Conservation (phyloP, 2,888 invertebrate species). For the Rambutsinella grinnellia region DNA sequence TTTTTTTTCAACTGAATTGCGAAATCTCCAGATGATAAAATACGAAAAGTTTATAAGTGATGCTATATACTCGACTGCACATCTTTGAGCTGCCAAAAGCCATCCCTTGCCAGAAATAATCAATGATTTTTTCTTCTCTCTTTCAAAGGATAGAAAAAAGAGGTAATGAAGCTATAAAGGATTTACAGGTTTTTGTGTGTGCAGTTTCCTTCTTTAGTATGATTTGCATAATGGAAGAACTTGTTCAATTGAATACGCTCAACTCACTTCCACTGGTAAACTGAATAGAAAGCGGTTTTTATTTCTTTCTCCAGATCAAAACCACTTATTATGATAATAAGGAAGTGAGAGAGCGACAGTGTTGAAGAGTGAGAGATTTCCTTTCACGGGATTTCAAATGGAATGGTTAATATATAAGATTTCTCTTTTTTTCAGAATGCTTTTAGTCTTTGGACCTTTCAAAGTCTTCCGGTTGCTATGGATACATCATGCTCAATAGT, state of each 20-base stretch:
- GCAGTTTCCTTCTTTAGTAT: slow-evolving; percentile 14
- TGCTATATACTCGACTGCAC: too few relatives aligned
- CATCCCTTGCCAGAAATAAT: slow-evolving; percentile 33
- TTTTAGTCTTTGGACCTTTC: too few relatives aligned
- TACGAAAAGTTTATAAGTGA: too few relatives aligned
- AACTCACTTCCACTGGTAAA: background rate
- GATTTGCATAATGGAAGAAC: slow-evolving; percentile 12
- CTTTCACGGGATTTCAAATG: background rate
- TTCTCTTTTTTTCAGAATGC: too few relatives aligned
- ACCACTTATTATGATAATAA: slow-evolving; percentile 56
- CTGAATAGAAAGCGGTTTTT: slow-evolving; percentile 7
- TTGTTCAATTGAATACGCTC: slow-evolving; percentile 24
- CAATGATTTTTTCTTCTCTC: slow-evolving; percentile 2
- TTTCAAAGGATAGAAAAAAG: background rate
- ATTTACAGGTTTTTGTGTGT: slow-evolving; percentile 34
- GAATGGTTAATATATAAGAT: too few relatives aligned
- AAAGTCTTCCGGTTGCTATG: too few relatives aligned
- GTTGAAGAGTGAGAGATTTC: slow-evolving; percentile 40
- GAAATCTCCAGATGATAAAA: too few relatives aligned
- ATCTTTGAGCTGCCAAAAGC: too few relatives aligned
- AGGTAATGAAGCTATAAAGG: slow-evolving; percentile 48
- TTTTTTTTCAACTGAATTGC: too few relatives aligned
- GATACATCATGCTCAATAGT: too few relatives aligned
- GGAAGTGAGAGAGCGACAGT: slow-evolving; percentile 24
- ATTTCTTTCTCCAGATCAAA: slow-evolving; percentile 28